phyloP scores from a whole-genome alignment of 2,888 invertebrate species.

The Agriopis aurantiaria region DNA sequence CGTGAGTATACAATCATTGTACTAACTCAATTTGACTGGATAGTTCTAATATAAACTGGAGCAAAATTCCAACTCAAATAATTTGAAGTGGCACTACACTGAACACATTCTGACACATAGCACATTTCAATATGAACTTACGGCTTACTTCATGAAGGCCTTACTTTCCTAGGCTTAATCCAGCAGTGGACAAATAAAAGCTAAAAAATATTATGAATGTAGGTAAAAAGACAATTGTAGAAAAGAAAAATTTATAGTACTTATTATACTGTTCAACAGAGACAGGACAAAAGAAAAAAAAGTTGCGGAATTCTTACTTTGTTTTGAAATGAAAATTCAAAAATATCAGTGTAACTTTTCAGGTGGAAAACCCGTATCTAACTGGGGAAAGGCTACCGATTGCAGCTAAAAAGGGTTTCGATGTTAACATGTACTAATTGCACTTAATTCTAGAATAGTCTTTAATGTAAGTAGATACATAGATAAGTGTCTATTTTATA shows the following conservation, averaged over 20 bases:
- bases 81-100: too few species aligned
- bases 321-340: slow-evolving; percentile 8
- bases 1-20: slow-evolving; percentile 61
- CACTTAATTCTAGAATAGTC: slow-evolving; percentile 39
- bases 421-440: slow-evolving; percentile 82
- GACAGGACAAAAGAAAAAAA: too few species aligned
- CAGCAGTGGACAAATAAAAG: too few species aligned
- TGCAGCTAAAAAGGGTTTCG: slow-evolving; percentile 96
- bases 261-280: too few species aligned
- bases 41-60: background rate
- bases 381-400: slow-evolving; percentile 95
- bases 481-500: slow-evolving; percentile 41
- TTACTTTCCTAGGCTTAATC: too few species aligned
- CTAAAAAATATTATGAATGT: too few species aligned
- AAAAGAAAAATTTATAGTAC: too few species aligned
- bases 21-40: background rate
- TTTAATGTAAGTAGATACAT: slow-evolving; percentile 27
- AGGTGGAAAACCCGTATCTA: slow-evolving; percentile 93
- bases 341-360: slow-evolving; percentile 55
- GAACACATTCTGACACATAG: too few species aligned
- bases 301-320: background rate
- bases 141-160: too few species aligned
- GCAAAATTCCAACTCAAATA: too few species aligned
- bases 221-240: too few species aligned
- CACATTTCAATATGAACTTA: too few species aligned